phyloP scores from a whole-genome alignment of 1,140 invertebrate genomes.

The Orchestia grillus region DNA sequence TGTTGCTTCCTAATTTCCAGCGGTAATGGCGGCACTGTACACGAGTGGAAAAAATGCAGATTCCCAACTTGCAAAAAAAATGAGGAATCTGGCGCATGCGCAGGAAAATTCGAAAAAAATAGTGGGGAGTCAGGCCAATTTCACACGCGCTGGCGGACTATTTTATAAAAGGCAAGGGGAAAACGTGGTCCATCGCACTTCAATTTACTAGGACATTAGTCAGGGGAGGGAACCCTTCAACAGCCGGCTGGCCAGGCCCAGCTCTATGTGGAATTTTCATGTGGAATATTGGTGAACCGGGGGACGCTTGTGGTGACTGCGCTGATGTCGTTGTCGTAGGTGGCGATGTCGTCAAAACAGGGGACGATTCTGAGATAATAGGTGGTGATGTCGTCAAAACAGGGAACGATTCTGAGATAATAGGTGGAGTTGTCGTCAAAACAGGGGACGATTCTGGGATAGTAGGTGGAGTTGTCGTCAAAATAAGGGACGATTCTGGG shows the following conservation, averaged over 20 bases:
- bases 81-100: not conserved
- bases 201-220: slow-evolving; percentile 51
- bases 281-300: not conserved
- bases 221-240: not conserved
- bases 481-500: no score
- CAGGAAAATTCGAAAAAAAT: not conserved
- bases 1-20: not conserved
- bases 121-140: not conserved
- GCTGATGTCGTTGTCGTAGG: not conserved
- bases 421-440: no score
- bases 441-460: no score
- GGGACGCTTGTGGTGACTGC: not conserved
- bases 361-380: no score
- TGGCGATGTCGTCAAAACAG: no score
- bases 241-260: not conserved
- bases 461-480: no score
- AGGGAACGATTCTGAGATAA: no score
- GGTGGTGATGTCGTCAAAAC: no score
- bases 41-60: not conserved
- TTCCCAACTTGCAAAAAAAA: not conserved
- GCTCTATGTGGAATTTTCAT: not conserved
- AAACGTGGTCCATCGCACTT: slow-evolving; percentile 54
- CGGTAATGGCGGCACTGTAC: not conserved
- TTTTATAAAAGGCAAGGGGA: slow-evolving; percentile 43
- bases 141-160: slow-evolving; percentile 32